A percentile compares a stretch with the other conserved stretches of the same genome.
phyloP scores from a whole-genome alignment of 2,888 invertebrate genomes.

The Eustalomyia histrio region DNA sequence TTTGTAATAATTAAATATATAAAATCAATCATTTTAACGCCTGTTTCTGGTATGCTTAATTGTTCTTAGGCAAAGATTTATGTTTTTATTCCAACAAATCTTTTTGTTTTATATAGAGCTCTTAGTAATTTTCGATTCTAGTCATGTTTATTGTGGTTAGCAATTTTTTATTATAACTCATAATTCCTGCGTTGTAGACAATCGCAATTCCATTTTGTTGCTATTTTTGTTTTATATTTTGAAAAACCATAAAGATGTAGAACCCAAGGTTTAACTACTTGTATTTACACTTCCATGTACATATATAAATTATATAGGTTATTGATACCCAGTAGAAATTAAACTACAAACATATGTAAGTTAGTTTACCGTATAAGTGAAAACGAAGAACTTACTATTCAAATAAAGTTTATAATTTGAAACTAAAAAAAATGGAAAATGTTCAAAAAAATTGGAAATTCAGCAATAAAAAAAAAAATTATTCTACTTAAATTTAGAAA shows the following conservation, averaged over 20 bases:
- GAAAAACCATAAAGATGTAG: neutral
- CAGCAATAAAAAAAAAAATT: no score
- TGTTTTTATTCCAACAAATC: neutral
- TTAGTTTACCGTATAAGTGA: no score
- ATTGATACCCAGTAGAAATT: neutral
- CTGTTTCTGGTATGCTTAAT: neutral
- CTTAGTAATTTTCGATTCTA: conserved; percentile 2
- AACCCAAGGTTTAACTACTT: conserved; percentile 2
- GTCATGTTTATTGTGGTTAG: conserved; percentile 18
- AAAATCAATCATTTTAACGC: conserved; percentile 45
- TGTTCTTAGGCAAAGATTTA: neutral
- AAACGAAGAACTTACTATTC: no score
- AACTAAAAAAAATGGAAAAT: no score
- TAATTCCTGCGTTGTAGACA: conserved; percentile 11
- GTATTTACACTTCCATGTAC: neutral
- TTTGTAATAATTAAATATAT: neutral
- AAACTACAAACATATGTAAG: no score
- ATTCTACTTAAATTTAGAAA: no score
- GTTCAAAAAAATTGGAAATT: no score
- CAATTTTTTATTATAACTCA: conserved; percentile 27
- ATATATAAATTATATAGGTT: neutral
- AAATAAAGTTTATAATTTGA: no score
- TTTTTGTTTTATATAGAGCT: neutral
- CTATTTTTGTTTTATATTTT: conserved; percentile 1
- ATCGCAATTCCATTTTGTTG: neutral